phyloP scores from a whole-genome alignment of 2,113 vertebrate genomes.

The Pavo muticus region DNA sequence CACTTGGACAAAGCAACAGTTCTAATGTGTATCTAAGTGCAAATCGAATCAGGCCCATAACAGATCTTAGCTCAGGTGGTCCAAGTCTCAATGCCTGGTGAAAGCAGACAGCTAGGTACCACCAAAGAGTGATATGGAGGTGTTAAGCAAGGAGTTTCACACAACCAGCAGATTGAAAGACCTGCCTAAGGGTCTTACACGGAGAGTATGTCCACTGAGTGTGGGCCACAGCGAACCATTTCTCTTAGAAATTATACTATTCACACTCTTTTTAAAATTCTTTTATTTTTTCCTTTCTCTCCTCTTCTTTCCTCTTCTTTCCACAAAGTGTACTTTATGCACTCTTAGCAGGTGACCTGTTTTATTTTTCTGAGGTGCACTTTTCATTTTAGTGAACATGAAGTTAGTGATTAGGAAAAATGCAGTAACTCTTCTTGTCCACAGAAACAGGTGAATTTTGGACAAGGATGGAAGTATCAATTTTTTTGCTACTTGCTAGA shows the following conservation, averaged over 20 bases:
- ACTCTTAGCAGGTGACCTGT: not conserved
- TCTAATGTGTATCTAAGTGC: rapidly evolving
- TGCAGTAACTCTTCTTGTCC: not conserved
- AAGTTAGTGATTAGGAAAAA: not conserved
- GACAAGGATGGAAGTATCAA: not conserved
- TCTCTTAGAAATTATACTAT: not conserved
- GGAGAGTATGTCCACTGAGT: not conserved
- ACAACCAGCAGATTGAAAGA: not conserved
- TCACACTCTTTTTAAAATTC: not conserved
- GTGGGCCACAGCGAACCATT: not conserved
- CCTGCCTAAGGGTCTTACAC: not conserved
- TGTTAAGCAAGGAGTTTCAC: not conserved
- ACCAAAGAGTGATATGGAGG: not conserved
- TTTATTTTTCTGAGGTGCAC: not conserved
- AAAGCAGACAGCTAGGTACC: not conserved
- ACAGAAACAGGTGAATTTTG: conserved; percentile 27
- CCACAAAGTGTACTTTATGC: not conserved
- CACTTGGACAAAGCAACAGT: not conserved
- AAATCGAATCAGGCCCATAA: not conserved
- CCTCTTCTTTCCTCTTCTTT: not conserved
- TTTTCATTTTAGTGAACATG: not conserved
- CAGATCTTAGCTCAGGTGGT: not conserved
- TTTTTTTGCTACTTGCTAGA: not conserved
- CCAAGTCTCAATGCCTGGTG: not conserved
- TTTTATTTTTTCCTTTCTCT: not conserved